Base-by-base conservation (phyloP, 2,113 vertebrate species). In the Erythrolamprus reginae region DNA sequence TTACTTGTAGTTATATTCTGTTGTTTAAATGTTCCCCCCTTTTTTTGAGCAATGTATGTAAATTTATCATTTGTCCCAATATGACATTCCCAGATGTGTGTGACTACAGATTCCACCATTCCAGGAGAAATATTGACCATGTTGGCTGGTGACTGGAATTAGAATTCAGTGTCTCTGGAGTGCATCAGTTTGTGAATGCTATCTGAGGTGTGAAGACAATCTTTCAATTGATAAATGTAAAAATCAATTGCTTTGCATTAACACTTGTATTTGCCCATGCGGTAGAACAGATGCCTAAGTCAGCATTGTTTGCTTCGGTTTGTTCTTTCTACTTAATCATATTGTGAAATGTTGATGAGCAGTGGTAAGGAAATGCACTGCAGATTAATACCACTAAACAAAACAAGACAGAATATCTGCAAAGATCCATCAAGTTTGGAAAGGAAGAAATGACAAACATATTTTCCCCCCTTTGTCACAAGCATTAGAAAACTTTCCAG, bases 301-400 rank as follows among this genome's bases (percentile, higher is more conserved):
- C 86, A 88, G 90, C 53, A 61, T 51, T 91, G 86, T 84, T 91
- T 91, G 86, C 86, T n/a, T 84, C 58, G 70, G n/a, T 70, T 86
- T 26, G 47, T 86, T 86, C 24, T 90, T 61, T 52, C 58, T 45
- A n/a, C 51, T 86, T 90, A 86, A 86, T 86, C 89, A 53, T 53
- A 38, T 70, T 90, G 70, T 90, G 89, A 90, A 70, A 86, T 21
- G 58, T 86, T 91, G 90, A 88, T 91, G 24, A 61, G n/a, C 53
- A 61, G 47, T 12, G 53, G 51, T 91, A 83, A 88, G 45, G 45
- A 82, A 88, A 84, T 12, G n/a, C 10, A 42, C 28, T 56, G 84
- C 90, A 48, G 85, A 33, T 61, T 61, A 56, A 83, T 45, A 48
- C 82, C n/a, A 21, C 77, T 84, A 33, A 83, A 83, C 42, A 88